phyloP scores from a whole-genome alignment of 2,797 vertebrate genomes.

The Lutjanus argentimaculatus region DNA sequence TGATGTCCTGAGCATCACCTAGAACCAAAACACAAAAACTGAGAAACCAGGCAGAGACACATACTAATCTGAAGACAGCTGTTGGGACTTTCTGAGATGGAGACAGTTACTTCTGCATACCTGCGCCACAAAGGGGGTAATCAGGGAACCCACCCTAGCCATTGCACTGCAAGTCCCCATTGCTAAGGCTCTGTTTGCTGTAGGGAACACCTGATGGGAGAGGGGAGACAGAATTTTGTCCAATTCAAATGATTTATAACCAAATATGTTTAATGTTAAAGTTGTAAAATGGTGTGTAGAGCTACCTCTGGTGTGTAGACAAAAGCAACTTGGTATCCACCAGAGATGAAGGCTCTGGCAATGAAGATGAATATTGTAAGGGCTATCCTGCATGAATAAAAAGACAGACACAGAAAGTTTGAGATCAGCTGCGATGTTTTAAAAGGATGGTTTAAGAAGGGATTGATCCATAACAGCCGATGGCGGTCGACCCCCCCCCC shows the following conservation, averaged over 20 bases:
- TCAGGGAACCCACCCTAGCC: constrained; percentile 89
- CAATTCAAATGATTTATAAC: background rate
- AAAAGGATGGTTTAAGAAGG: background rate
- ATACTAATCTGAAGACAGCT: background rate
- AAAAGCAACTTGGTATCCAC: constrained; percentile 92
- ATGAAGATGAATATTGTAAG: constrained; percentile 93
- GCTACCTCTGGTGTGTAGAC: constrained; percentile 95
- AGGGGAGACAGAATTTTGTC: background rate
- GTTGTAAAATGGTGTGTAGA: background rate
- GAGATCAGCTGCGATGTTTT: background rate
- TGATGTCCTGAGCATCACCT: constrained; percentile 92
- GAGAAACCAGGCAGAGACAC: background rate
- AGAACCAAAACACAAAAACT: constrained; percentile 37
- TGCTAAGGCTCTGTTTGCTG: constrained; percentile 91
- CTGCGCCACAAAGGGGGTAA: constrained; percentile 95
- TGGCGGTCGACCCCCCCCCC: too few relatives aligned
- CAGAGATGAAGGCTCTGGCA: constrained; percentile 92
- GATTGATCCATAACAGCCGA: too few relatives aligned
- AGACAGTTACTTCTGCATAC: constrained; percentile 70
- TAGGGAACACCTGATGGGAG: constrained; percentile 92
- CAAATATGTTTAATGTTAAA: background rate
- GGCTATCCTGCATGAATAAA: constrained; percentile 68
- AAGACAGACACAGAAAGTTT: background rate
- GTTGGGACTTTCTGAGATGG: too few relatives aligned
- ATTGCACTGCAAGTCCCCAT: constrained; percentile 91